Percentiles rank a stretch among this genome's conserved stretches.
phyloP scores from a whole-genome alignment of 92 coral and sea anemone species.

The Porites evermanni region DNA sequence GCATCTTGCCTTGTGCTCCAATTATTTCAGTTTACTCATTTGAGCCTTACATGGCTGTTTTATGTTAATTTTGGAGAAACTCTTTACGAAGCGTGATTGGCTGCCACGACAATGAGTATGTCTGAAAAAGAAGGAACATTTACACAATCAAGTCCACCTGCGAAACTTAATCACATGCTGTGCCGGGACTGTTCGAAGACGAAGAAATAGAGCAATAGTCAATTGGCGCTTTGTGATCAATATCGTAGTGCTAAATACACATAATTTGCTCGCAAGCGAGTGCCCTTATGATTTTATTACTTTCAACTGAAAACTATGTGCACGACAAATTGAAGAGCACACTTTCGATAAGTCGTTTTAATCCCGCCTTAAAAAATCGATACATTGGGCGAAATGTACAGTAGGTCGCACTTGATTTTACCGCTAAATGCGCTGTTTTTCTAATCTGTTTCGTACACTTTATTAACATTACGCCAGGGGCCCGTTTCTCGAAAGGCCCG shows the following conservation, averaged over 20 bases:
- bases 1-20: conserved; percentile 10
- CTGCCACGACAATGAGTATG: neutral
- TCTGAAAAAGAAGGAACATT: neutral
- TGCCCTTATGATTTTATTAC: neutral
- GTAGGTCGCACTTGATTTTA: neutral
- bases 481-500: too few relatives aligned
- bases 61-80: conserved; percentile 44
- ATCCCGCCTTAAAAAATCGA: neutral
- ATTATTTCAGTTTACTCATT: conserved; percentile 37
- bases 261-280: neutral
- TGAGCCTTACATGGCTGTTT: conserved; percentile 3
- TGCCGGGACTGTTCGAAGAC: neutral
- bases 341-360: conserved; percentile 16
- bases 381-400: neutral
- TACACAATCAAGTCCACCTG: conserved; percentile 18
- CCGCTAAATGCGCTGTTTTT: too few relatives aligned
- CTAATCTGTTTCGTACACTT: too few relatives aligned
- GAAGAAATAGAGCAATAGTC: conserved; percentile 19
- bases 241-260: neutral
- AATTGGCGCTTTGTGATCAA: neutral
- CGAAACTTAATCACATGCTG: neutral
- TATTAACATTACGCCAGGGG: too few relatives aligned
- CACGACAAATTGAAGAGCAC: neutral
- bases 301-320: neutral
- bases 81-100: conserved; percentile 15